Evolutionary conservation across 2,797 vertebrate species (phyloP).

Genomic region (Limnodromus scolopaceus): DNA sequence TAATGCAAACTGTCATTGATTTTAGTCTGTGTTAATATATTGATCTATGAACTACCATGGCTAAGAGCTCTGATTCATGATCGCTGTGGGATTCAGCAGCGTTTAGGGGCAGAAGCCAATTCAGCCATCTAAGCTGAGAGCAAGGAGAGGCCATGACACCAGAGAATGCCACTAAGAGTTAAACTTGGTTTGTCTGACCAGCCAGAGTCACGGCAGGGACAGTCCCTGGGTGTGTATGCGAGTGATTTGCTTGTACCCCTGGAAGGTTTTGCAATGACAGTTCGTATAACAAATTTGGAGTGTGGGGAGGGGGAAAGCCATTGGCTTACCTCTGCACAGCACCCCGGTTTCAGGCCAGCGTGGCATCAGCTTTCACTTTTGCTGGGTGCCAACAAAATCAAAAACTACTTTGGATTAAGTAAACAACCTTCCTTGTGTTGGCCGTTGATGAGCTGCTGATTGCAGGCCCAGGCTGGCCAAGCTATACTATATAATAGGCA

Average conservation of each 20-base stretch:
- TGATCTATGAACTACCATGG: neutral
- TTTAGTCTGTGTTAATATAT: slow-evolving; percentile 42
- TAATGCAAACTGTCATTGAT: slow-evolving; percentile 55
- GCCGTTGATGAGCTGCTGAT: neutral
- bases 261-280: neutral
- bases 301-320: accelerated
- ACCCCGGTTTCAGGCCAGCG: neutral
- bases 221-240: neutral
- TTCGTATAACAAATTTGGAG: neutral
- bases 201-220: accelerated
- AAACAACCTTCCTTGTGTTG: accelerated
- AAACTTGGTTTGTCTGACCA: neutral
- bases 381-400: neutral
- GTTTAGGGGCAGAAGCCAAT: neutral
- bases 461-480: neutral
- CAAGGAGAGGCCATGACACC: neutral
- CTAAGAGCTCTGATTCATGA: neutral
- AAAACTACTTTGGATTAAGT: neutral
- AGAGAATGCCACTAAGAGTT: neutral
- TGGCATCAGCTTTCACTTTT: neutral
- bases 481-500: neutral
- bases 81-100: neutral
- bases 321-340: neutral
- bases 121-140: neutral
- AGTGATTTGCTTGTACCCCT: neutral